Evolutionary conservation across 2,888 invertebrate species (phyloP).

Genomic region (Poecilus cupreus): DNA sequence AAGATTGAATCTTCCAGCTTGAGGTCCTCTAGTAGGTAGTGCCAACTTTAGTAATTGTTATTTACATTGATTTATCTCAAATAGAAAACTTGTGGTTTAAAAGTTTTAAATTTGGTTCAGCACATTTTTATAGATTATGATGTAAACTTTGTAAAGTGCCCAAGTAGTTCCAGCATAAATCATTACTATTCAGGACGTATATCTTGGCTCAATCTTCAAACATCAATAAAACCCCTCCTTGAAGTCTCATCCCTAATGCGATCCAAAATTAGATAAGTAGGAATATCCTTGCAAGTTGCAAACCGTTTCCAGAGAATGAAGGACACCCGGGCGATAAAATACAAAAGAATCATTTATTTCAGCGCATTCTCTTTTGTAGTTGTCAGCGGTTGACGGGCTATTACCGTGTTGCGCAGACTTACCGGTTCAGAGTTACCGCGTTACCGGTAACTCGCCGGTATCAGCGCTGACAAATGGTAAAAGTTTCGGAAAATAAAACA

Average conservation of each 20-base stretch:
- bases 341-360: constrained; percentile 37
- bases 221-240: constrained; percentile 15
- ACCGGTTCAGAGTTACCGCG: neutral
- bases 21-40: too few species aligned
- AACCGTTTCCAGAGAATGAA: neutral
- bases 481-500: constrained; percentile 56
- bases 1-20: too few species aligned
- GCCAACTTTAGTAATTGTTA: too few species aligned
- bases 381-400: constrained; percentile 28
- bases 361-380: neutral
- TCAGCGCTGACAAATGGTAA: constrained; percentile 47
- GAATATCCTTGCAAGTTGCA: neutral
- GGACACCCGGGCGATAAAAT: constrained; percentile 3
- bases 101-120: too few species aligned
- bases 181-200: too few species aligned
- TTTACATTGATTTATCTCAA: too few species aligned
- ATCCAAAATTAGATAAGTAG: constrained; percentile 24
- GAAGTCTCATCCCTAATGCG: constrained; percentile 28
- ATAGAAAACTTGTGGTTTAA: too few species aligned
- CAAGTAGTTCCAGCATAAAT: constrained; percentile 8
- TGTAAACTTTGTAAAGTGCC: too few species aligned
- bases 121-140: too few species aligned
- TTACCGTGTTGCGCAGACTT: constrained; percentile 25
- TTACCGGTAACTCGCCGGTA: neutral
- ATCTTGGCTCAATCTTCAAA: neutral